Evolutionary conservation across 2,797 vertebrate species (phyloP), one percentile per base, ranked within the genome.

Genomic region (Pangasius mekongensis): DNA sequence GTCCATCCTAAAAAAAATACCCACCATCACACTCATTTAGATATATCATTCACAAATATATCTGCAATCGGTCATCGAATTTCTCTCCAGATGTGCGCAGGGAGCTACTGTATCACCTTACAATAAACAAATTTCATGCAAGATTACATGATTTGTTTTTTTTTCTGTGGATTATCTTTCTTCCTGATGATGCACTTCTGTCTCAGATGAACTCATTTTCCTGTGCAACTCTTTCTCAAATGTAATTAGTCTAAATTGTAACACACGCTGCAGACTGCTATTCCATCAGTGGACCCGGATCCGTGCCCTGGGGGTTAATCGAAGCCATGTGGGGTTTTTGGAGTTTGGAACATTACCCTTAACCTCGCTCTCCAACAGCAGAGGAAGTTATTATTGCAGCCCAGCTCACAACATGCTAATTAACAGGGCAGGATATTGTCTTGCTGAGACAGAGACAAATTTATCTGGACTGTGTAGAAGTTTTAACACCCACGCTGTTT

Each of bases 241-340:
- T 90, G 85, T 87, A 86, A 91, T 90, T 91, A 88, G 83, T 71
- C 67, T 66, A 43, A 83, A 89, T 87, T 83, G 81, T 64, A 86
- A 49, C 14, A 30, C 39, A 86, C 36, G 22, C 49, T 33, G 60
- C 77, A 76, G 58, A 85, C 77, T 85, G 83, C 58, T 86, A 74
- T 88, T 88, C 76, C 10, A 22, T 69, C 71, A 82, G 84, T 3
- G 56, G 62, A 67, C 3, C 27, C 67, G 24, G 78, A 74, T 54
- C 43, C 27, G 43, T 86, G 84, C 73, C 84, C 77, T 24, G 14
- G 43, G 47, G 88, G 88, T 86, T 89, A 86, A 89, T 83, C 58
- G 67, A 86, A 60, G 43, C 67, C 47, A 16, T 60, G 24, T 74
- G 67, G 54, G 74, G 43, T 6, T 86, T 66, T 52, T 66, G 73